Base-by-base conservation (phyloP, 1,140 invertebrate genomes). In the Liolophura sinensis region DNA sequence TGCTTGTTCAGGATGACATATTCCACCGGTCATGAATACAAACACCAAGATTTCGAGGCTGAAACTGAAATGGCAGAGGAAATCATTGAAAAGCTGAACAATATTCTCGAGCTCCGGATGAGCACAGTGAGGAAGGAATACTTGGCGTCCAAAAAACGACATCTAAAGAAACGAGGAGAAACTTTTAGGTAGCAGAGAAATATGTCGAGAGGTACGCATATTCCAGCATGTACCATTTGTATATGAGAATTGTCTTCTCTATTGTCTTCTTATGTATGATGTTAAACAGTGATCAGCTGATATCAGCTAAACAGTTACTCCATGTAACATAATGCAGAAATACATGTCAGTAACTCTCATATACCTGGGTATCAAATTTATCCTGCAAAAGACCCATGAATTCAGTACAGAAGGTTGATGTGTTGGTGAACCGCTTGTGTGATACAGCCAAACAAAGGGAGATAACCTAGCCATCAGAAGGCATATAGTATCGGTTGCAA, bases 11-110 rank as follows among this genome's bases (percentile, higher is more conserved):
- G 84, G 12, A 48, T 86, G 57, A 80, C 75, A 77, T 87, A 75
- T 70, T 85, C 68, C 76, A 73, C 58, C n/a, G 74, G 71, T 15
- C 83, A 87, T 25, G 88, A 88, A 57, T 95, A 93, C 76, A 94
- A 95, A 82, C 90, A 91, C 78, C 91, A 93, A 65, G 92, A 95
- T 79, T 95, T 96, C 79, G 93, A 96, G 85, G 89, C 91, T 24
- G 92, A 94, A 67, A 86, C 89, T 18, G 85, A 86, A 14, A 89
- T 87, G 1, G 92, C 92, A 12, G 88, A 90, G 72, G 91, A 93
- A 83, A 94, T 96, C 40, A 91, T 94, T 5, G 89, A 91, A 63
- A 96, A 95, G 87, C 88, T 96, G 1, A 94, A 93, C 83, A 89
- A 92, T 64, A 95, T 96, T 68, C 79, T 97, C 62, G 91, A 95